Percentiles rank a stretch among this genome's conserved stretches.
These are phyloP conservation scores for Actinia equina DNA, from an alignment of 64 coral and sea anemone species.

Conservation along the genomic window DNA sequence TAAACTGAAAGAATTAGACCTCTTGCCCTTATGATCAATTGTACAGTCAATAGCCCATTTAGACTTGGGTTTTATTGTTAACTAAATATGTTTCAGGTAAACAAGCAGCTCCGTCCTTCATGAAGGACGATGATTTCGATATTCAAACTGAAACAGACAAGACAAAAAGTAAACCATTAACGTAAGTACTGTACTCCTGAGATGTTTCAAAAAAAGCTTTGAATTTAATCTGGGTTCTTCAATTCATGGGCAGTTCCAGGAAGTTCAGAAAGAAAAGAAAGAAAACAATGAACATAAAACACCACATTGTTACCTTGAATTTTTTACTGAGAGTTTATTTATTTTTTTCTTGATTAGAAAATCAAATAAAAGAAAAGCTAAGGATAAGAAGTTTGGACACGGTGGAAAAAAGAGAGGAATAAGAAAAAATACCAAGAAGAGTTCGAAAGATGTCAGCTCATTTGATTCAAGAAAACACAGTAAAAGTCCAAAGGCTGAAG, in stretches of 20 bases:
- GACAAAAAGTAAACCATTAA: background rate
- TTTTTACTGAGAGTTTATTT: background rate
- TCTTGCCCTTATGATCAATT: too few species aligned
- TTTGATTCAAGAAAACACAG: conserved; percentile 92
- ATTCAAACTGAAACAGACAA: conserved; percentile 58
- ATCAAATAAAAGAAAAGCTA: conserved; percentile 12
- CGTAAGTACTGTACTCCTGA: background rate
- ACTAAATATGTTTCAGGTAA: conserved; percentile 27
- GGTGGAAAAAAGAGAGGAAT: conserved; percentile 86
- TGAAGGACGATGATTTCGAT: conserved; percentile 64
- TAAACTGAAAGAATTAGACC: too few species aligned
- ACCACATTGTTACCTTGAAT: too few species aligned
- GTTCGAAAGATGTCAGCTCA: conserved; percentile 65
- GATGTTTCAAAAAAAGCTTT: too few species aligned
- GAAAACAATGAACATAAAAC: background rate
- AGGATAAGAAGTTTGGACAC: conserved; percentile 93
- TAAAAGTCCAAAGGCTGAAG: conserved; percentile 62
- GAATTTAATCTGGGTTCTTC: too few species aligned
- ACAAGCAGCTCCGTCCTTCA: conserved; percentile 58
- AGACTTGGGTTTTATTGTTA: too few species aligned
- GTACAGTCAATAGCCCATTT: too few species aligned
- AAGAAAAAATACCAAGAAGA: conserved; percentile 74
- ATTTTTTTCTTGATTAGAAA: background rate
- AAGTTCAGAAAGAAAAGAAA: background rate
- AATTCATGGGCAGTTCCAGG: too few species aligned